phyloP scores from a whole-genome alignment of 2,797 vertebrate genomes.

The Onychomys arenicola region DNA sequence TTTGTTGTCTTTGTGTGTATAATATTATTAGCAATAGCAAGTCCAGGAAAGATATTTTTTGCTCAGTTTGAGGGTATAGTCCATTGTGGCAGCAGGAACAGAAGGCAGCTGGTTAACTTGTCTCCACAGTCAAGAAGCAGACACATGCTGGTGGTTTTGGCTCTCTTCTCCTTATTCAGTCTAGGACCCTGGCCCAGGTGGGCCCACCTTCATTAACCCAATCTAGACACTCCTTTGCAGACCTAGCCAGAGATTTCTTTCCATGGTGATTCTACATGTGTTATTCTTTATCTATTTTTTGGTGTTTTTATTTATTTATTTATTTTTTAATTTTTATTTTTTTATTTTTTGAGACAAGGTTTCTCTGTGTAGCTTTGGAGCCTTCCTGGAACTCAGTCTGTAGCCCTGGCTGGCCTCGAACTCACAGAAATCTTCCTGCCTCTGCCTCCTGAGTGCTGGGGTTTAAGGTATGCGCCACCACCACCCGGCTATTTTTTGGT shows the following conservation, averaged over 20 bases:
- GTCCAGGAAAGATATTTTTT: not conserved
- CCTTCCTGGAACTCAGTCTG: not conserved
- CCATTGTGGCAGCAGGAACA: not conserved
- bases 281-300: not conserved
- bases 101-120: too few species aligned
- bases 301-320: not conserved
- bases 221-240: not conserved
- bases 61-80: not conserved
- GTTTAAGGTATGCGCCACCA: fast-evolving
- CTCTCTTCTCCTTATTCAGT: not conserved
- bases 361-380: not conserved
- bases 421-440: not conserved
- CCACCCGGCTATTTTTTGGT: not conserved
- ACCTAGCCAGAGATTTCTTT: not conserved
- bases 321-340: not conserved
- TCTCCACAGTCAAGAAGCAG: not conserved
- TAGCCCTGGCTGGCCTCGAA: not conserved
- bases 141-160: not conserved
- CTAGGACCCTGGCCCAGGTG: too few species aligned
- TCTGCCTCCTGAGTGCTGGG: not conserved
- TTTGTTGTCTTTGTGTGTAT: not conserved
- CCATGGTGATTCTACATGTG: not conserved
- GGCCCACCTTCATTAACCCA: not conserved
- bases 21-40: not conserved
- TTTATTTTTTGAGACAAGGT: not conserved